These are phyloP conservation scores for Amphiura filiformis DNA, from an alignment of 35 echinoderm and acorn worm species.

Conservation along the genomic window DNA sequence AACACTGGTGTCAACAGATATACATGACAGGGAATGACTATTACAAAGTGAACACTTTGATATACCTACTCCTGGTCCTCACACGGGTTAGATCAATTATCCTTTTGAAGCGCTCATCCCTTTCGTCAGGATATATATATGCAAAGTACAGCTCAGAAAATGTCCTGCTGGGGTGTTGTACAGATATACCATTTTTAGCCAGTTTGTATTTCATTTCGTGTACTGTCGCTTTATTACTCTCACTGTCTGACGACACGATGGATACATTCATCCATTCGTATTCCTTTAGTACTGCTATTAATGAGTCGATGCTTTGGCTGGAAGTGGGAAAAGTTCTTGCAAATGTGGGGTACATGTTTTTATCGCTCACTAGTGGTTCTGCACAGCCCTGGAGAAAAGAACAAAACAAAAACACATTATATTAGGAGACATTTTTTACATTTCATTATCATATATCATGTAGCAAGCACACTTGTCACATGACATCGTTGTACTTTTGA, in stretches of 20 bases:
- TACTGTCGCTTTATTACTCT: not conserved
- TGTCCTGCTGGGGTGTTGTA: slow-evolving; percentile 20
- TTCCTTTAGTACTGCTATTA: slow-evolving; percentile 63
- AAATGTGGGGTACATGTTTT: slow-evolving; percentile 70
- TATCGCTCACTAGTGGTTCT: slow-evolving; percentile 75
- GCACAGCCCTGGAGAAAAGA: slow-evolving; percentile 62
- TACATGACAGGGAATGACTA: no score
- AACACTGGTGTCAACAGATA: no score
- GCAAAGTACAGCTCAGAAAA: slow-evolving; percentile 25
- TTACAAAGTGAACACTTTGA: not conserved
- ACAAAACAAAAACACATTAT: not conserved
- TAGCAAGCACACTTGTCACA: not conserved
- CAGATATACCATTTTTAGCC: slow-evolving; percentile 20
- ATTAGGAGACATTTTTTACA: not conserved
- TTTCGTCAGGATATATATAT: not conserved
- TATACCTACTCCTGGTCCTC: slow-evolving; percentile 78
- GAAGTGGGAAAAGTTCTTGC: slow-evolving; percentile 71
- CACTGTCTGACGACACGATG: slow-evolving; percentile 31
- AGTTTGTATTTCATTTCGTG: slow-evolving; percentile 33
- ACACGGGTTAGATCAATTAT: slow-evolving; percentile 60
- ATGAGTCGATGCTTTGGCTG: slow-evolving; percentile 40
- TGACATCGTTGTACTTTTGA: no score
- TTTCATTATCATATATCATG: not conserved
- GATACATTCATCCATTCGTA: slow-evolving; percentile 78
- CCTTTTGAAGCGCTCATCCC: slow-evolving; percentile 3